Evolutionary conservation across 2,797 vertebrate genomes (phyloP).

Genomic region (Acrossocheilus fasciatus): DNA sequence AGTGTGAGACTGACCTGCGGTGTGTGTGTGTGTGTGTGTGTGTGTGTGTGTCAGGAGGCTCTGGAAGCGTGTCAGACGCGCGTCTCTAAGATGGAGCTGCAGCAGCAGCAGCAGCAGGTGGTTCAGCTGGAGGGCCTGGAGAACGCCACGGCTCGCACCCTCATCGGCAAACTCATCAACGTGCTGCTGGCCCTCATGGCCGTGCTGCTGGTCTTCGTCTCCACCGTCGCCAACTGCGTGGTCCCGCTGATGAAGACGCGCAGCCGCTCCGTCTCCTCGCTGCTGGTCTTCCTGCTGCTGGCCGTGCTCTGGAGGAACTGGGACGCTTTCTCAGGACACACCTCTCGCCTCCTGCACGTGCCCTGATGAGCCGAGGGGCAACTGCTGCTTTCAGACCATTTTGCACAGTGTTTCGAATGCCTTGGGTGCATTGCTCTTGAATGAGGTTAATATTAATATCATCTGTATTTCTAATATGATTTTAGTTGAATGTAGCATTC

Average conservation of each 20-base stretch:
- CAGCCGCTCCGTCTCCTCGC: conserved; percentile 92
- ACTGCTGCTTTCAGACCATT: not conserved
- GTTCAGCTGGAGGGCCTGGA: conserved; percentile 97
- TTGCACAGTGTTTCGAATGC: not conserved
- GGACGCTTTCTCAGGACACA: conserved; percentile 88
- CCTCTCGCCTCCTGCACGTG: conserved; percentile 85
- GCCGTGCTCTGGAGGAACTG: conserved; percentile 97
- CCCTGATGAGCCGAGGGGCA: conserved; percentile 77
- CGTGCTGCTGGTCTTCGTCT: conserved; percentile 95
- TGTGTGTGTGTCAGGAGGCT: conserved; percentile 83
- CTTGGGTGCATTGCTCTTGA: not conserved
- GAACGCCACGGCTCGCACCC: conserved; percentile 93
- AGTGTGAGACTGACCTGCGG: not conserved
- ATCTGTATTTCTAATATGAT: not conserved
- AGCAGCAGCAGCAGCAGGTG: conserved; percentile 98
- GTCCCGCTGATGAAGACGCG: conserved; percentile 97
- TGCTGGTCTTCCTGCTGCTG: conserved; percentile 87
- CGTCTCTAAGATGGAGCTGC: conserved; percentile 99
- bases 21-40: not conserved
- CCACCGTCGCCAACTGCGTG: conserved; percentile 95
- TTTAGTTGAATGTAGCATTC: conserved; percentile 8
- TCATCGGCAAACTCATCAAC: conserved; percentile 97
- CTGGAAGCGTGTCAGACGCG: conserved; percentile 97
- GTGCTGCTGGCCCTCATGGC: conserved; percentile 97
- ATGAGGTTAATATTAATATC: too few relatives aligned